Evolutionary conservation across 1,140 invertebrate species (phyloP).

Genomic region (Cardiocondyla obscurior): DNA sequence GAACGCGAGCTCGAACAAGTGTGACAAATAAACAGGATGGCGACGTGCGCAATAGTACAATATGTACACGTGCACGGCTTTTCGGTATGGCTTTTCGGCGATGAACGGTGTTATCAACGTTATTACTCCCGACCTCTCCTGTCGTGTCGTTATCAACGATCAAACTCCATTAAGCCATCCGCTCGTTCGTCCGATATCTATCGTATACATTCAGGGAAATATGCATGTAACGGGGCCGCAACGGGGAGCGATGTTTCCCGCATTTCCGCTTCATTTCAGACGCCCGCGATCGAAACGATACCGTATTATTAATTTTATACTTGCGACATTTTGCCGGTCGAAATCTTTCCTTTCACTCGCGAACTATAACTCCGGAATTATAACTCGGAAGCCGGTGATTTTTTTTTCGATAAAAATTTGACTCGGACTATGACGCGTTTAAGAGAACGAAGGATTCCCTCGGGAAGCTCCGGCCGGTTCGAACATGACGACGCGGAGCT

Average conservation of each 20-base stretch:
- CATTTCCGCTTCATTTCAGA: slow-evolving; percentile 27
- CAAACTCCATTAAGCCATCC: slow-evolving; percentile 73
- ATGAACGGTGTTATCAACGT: slow-evolving; percentile 68
- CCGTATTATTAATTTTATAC: too few relatives aligned
- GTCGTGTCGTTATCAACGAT: slow-evolving; percentile 62
- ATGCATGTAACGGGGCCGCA: neutral
- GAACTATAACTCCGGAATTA: neutral
- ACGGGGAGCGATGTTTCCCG: slow-evolving; percentile 3
- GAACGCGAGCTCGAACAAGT: slow-evolving; percentile 7
- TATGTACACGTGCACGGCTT: slow-evolving; percentile 16
- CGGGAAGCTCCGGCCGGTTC: neutral
- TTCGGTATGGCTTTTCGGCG: slow-evolving; percentile 48
- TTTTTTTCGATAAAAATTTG: too few relatives aligned
- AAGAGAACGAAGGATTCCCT: neutral
- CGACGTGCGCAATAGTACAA: slow-evolving; percentile 16
- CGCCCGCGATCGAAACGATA: neutral
- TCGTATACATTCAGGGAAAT: slow-evolving; percentile 5
- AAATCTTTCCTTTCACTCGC: neutral
- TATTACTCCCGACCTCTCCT: slow-evolving; percentile 44
- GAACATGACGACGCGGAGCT: neutral
- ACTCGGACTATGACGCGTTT: too few relatives aligned
- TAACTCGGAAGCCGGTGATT: neutral
- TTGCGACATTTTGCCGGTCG: neutral
- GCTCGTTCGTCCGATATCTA: slow-evolving; percentile 61
- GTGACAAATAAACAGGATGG: slow-evolving; percentile 46